Base-by-base conservation (phyloP, 2,113 vertebrate genomes). In the Grus americana region DNA sequence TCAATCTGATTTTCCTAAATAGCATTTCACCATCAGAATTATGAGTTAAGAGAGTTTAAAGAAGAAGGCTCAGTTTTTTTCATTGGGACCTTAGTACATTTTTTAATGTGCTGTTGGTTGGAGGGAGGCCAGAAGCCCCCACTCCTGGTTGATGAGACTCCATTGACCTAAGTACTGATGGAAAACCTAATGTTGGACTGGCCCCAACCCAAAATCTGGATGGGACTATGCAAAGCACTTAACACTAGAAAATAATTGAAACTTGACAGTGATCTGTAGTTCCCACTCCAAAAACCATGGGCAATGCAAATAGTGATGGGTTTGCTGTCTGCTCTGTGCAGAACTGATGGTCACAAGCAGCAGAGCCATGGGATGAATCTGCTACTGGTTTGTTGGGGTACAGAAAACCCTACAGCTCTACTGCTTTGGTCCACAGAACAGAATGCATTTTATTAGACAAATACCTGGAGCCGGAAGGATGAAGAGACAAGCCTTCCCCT, bases 311-410 rank as follows among this genome's bases (percentile, higher is more conserved):
- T 0, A n/a, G 67, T 8, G 42, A 26, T 9, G 2, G 3, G 23
- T 47, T 71, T 32, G 9, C 55, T 88, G 86, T 22, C 20, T 68
- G 78, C 20, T 52, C 65, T 44, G 50, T 42, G 61, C 71, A 47
- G 49, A 63, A 3, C 23, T 34, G 68, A 6, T 46, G 70, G 32
- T 7, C 1, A 0, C 15, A 47, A 67, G 46, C 1, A 8, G 50
- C 12, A 84, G 38, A 66, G 44, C 46, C 11, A 3, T 22, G 38
- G 46, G 14, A 15, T 44, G 57, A 46, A 27, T 6, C 0, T 1
- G 61, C 24, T 66, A 11, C 27, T 36, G 50, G 19, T 7, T 74
- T 58, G 34, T 7, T 52, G 61, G 32, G 32, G 4, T 8, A 21
- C 17, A 6, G 16, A 36, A 36, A 55, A 50, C 10, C 21, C 36